Conservation (phyloP, 2,113 vertebrate genomes). For the Phylloscopus trochilus region DNA sequence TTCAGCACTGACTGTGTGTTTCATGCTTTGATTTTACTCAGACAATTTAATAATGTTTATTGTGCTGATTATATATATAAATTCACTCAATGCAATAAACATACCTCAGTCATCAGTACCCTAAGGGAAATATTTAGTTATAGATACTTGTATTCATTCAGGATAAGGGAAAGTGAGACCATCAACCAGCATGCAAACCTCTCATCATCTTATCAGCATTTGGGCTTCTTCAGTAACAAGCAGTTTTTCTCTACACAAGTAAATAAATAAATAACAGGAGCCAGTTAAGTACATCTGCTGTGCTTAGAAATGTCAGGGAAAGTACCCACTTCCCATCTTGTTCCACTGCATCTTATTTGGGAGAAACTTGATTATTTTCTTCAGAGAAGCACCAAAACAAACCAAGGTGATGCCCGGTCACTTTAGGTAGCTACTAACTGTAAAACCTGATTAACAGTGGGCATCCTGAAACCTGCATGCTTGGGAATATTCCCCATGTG, state of each 20-base stretch:
- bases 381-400: neutral
- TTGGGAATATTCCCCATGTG: fast-evolving
- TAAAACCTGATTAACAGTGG: neutral
- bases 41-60: slow-evolving; percentile 77
- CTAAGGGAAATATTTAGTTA: slow-evolving; percentile 61
- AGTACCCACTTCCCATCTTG: neutral
- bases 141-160: slow-evolving; percentile 35
- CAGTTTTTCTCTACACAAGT: neutral
- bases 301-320: neutral
- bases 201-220: slow-evolving; percentile 46
- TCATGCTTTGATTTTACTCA: slow-evolving; percentile 70
- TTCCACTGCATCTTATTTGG: neutral
- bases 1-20: slow-evolving; percentile 66
- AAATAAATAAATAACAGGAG: slow-evolving; percentile 1
- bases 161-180: slow-evolving; percentile 38
- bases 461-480: neutral
- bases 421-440: neutral
- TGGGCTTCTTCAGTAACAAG: neutral
- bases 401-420: fast-evolving
- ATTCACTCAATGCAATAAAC: slow-evolving; percentile 67
- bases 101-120: slow-evolving; percentile 55
- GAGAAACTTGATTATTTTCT: neutral
- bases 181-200: slow-evolving; percentile 54
- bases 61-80: slow-evolving; percentile 74
- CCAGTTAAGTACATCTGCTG: neutral